These are phyloP conservation scores for Tragelaphus buxtoni DNA, from an alignment of 2,113 vertebrate genomes.

Conservation along the genomic window DNA sequence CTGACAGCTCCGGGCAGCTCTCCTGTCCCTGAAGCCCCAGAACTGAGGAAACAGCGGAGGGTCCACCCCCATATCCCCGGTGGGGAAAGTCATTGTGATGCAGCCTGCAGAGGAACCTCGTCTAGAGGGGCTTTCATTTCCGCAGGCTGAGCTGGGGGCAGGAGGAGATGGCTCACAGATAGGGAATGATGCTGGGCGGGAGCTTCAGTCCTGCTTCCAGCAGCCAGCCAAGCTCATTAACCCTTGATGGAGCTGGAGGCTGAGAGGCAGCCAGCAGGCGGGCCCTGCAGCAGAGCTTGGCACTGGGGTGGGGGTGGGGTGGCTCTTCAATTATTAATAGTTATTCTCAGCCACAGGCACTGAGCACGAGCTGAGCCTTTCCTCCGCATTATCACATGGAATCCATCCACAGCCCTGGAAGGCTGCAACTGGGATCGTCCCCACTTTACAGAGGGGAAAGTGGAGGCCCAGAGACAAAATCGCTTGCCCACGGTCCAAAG, in stretches of 20 bases:
- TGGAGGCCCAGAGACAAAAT: neutral
- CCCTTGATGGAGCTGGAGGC: slow-evolving; percentile 32
- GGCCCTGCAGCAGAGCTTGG: neutral
- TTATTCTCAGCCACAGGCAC: neutral
- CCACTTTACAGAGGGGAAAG: neutral
- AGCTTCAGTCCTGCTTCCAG: slow-evolving; percentile 24
- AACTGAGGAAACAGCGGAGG: neutral
- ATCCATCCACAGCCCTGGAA: neutral
- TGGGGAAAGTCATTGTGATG: slow-evolving; percentile 49
- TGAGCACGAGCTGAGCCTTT: neutral
- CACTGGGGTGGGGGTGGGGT: neutral
- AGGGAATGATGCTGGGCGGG: slow-evolving; percentile 15
- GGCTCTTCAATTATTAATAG: neutral
- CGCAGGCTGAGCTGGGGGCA: slow-evolving; percentile 34
- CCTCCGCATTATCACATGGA: neutral
- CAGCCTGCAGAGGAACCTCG: neutral
- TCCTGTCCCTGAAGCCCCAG: neutral
- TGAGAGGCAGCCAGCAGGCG: neutral
- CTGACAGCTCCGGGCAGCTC: neutral
- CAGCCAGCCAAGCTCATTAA: slow-evolving; percentile 45
- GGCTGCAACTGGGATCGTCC: neutral
- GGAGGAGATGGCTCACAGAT: slow-evolving; percentile 62
- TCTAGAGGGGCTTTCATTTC: slow-evolving; percentile 67
- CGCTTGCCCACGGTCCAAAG: neutral
- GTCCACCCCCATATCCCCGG: neutral